A percentile compares a stretch with the other conserved stretches of the same genome.
Conservation (phyloP, 2,797 vertebrate species). For the Delichon dasypus region DNA sequence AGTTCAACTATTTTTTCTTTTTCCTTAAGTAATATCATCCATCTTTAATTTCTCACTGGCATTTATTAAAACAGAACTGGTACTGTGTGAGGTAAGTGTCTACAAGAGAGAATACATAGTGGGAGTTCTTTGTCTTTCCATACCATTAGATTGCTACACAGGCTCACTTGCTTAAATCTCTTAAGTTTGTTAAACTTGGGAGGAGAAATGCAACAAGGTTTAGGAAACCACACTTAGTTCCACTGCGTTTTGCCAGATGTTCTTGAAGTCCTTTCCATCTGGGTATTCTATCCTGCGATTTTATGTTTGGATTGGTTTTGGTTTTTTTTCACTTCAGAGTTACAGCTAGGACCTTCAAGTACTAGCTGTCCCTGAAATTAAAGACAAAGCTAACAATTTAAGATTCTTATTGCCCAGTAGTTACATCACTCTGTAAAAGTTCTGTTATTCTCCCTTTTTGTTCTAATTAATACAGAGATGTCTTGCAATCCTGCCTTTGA, state of each 20-base stretch:
- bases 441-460: background rate
- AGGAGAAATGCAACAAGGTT: background rate
- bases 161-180: background rate
- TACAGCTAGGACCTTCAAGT: background rate
- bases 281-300: background rate
- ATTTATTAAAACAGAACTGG: background rate
- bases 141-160: background rate
- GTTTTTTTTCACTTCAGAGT: background rate
- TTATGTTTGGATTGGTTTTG: rapidly evolving
- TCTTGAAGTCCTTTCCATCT: background rate
- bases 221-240: background rate
- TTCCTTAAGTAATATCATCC: background rate
- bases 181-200: background rate
- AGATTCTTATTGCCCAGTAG: background rate
- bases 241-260: background rate
- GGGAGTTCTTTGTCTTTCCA: background rate
- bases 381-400: background rate
- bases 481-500: background rate
- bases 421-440: background rate
- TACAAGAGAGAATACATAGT: background rate
- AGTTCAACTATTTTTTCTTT: background rate
- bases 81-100: rapidly evolving
- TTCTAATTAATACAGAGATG: background rate
- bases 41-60: background rate
- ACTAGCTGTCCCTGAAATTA: background rate